Conservation (phyloP, 2,888 invertebrate species). For the Linyphia triangularis region DNA sequence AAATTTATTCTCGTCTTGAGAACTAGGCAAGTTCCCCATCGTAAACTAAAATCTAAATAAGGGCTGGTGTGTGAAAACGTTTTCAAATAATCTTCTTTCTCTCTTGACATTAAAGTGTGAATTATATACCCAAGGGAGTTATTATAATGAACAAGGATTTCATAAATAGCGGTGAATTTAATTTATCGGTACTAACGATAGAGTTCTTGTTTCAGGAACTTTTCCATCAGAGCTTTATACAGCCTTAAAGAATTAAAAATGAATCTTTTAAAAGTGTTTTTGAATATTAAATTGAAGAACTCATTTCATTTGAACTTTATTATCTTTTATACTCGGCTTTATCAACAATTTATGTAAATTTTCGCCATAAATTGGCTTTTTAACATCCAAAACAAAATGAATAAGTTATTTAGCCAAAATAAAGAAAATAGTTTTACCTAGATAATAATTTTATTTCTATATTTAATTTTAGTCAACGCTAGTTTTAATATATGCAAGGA, state of each 20-base stretch:
- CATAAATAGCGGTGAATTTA: background rate
- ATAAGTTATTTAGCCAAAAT: no score
- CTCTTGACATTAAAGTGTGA: background rate
- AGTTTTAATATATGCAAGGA: no score
- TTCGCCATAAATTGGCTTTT: no score
- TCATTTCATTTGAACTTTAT: background rate
- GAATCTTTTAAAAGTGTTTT: background rate
- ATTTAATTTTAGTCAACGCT: no score
- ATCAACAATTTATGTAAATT: no score
- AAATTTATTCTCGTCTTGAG: background rate
- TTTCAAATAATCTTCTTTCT: background rate
- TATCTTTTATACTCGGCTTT: no score
- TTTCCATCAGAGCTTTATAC: background rate
- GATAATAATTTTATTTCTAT: no score
- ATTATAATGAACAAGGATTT: slow-evolving; percentile 1
- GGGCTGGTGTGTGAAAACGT: background rate
- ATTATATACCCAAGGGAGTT: background rate
- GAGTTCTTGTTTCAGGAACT: background rate
- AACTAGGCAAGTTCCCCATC: background rate
- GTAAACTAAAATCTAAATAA: background rate
- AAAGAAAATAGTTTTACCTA: no score
- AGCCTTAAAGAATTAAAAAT: background rate
- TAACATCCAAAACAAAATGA: no score
- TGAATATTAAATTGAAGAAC: slow-evolving; percentile 2
- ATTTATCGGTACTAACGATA: slow-evolving; percentile 4